Evolutionary conservation across 2,797 vertebrate genomes (phyloP), one percentile per base, ranked within the genome.

Genomic region (Malurus leucopterus): DNA sequence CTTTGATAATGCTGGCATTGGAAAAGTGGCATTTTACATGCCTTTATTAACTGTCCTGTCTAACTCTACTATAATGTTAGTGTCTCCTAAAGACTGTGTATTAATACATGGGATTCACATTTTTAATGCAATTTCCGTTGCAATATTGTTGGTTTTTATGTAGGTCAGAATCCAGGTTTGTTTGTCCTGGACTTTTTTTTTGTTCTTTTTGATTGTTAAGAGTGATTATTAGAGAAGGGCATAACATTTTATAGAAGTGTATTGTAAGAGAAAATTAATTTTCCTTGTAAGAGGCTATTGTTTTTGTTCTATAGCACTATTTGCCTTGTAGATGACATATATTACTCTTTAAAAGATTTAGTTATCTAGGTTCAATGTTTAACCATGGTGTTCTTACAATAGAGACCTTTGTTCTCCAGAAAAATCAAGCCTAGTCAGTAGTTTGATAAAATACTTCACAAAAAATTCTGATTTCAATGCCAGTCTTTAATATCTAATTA

Each of bases 401-500:
- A 38, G 65, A 80, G 65, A 78, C 65, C 62, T 78, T 94, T 85
- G 32, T 87, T 81, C 76, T 72, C n/a, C 6, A 34, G 70, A 67
- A 90, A 50, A 93, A 82, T 63, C 38, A 81, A 81, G 21, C 17
- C 6, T 34, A 73, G 85, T 86, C 80, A 51, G 57, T 61, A 59
- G 29, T 68, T 73, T 50, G 30, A 47, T 84, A 77, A 92, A 87
- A 50, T 67, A 50, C 55, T 65, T 72, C 1, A 21, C 43, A 84
- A 77, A 90, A 90, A 84, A 69, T 88, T 76, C 44, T 86, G 44
- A 68, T 84, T 91, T 84, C 53, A 54, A 2, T 78, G 38, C 55
- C 23, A 41, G 15, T 57, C 76, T 82, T 90, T 67, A 93, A 71
- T 51, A 53, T 74, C 32, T 80, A 82, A 82, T 91, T 95, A 88